These are phyloP conservation scores for Phylloscopus whistleri DNA, from an alignment of 2,113 vertebrate species.

Conservation along the genomic window DNA sequence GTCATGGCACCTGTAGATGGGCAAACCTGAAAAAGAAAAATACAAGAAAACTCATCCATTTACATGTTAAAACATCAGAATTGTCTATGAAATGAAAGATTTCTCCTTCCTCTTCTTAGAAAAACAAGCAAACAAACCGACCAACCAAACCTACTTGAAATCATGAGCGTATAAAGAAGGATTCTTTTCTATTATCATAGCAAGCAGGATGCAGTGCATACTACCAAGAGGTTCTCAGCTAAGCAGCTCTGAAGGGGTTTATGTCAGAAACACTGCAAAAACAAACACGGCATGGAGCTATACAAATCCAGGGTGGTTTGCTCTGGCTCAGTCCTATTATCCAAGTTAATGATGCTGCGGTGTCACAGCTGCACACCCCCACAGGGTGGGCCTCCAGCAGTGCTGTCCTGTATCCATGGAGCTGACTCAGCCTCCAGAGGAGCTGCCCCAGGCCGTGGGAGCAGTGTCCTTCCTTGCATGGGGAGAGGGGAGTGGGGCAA, in stretches of 20 bases:
- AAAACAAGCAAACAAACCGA: not conserved
- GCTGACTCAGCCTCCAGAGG: not conserved
- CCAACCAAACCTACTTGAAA: not conserved
- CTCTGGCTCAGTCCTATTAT: not conserved
- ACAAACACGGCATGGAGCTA: not conserved
- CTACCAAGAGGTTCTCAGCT: constrained; percentile 12
- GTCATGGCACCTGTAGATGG: not conserved
- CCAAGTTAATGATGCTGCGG: not conserved
- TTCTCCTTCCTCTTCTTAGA: not conserved
- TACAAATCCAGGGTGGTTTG: not conserved
- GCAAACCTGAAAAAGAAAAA: not conserved
- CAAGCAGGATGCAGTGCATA: constrained; percentile 8
- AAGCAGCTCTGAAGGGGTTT: not conserved
- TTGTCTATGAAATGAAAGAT: not conserved
- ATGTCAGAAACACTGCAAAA: not conserved
- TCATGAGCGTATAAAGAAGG: not conserved
- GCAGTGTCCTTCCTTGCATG: not conserved
- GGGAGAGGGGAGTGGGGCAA: not conserved
- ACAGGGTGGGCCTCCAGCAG: not conserved
- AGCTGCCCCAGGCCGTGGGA: not conserved
- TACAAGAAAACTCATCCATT: not conserved
- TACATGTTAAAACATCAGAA: not conserved
- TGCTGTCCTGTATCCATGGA: not conserved
- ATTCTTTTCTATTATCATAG: constrained; percentile 5
- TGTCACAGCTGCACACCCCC: not conserved